These are phyloP conservation scores for Bombus waltoni DNA, from an alignment of 1,140 invertebrate genomes.

Conservation along the genomic window DNA sequence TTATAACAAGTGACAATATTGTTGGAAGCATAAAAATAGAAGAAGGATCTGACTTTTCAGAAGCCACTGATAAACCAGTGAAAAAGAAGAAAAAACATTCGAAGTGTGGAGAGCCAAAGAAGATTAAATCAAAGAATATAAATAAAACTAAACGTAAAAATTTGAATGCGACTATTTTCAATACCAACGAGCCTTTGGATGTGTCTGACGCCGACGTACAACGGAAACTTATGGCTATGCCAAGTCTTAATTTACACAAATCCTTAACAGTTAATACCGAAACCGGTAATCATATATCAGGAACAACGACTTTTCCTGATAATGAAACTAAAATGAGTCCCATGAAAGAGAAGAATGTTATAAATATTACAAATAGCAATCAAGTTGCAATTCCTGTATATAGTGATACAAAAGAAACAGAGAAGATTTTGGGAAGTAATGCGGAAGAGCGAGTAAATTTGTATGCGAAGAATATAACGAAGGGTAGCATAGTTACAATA, in stretches of 20 bases:
- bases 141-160: conserved; percentile 68
- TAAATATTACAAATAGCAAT: conserved; percentile 35
- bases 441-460: background rate
- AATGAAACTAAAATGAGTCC: conserved; percentile 45
- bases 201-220: conserved; percentile 76
- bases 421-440: background rate
- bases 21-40: conserved; percentile 28
- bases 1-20: conserved; percentile 5
- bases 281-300: conserved; percentile 23
- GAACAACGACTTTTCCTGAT: conserved; percentile 40
- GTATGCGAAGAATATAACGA: background rate
- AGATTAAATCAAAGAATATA: conserved; percentile 56
- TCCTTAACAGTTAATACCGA: conserved; percentile 53
- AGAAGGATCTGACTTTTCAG: conserved; percentile 36
- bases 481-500: background rate
- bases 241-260: conserved; percentile 68
- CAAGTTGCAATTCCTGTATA: conserved; percentile 6
- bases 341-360: conserved; percentile 31
- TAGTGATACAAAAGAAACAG: conserved; percentile 1
- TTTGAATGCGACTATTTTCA: conserved; percentile 59
- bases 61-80: conserved; percentile 42
- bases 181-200: conserved; percentile 68
- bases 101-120: conserved; percentile 66
- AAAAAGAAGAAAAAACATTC: conserved; percentile 69
- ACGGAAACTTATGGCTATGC: conserved; percentile 74